Conservation (phyloP, 2,888 invertebrate genomes). For the Belgica antarctica region DNA sequence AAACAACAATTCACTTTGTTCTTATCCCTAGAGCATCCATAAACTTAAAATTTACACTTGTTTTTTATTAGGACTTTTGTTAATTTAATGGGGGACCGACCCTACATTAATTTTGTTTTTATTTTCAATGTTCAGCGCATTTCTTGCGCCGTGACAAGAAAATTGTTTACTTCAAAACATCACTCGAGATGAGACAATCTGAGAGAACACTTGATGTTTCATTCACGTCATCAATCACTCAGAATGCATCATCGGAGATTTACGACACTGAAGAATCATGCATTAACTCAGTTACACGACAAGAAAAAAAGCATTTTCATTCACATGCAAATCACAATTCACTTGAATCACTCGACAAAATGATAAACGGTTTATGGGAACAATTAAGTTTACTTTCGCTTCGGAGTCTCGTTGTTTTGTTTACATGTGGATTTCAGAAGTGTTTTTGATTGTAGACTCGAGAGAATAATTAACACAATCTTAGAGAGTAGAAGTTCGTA, state of each 20-base stretch:
- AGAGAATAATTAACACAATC: too few species aligned
- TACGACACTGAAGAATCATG: conserved; percentile 3
- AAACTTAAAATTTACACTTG: too few species aligned
- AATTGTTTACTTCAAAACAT: background rate
- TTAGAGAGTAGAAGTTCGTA: too few species aligned
- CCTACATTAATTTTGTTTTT: too few species aligned
- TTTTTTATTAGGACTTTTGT: too few species aligned
- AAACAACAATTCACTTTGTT: too few species aligned
- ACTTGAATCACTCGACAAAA: background rate
- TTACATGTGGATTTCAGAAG: too few species aligned
- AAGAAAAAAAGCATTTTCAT: background rate
- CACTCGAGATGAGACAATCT: conserved; percentile 4
- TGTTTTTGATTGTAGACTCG: too few species aligned
- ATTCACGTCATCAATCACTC: conserved; percentile 39
- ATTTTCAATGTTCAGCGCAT: background rate
- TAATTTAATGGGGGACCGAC: too few species aligned
- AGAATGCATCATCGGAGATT: conserved; percentile 11
- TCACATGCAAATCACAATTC: conserved; percentile 3
- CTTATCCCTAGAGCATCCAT: too few species aligned
- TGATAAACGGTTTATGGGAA: conserved; percentile 9
- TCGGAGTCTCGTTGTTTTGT: too few species aligned
- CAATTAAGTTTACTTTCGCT: too few species aligned
- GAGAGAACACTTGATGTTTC: conserved; percentile 23
- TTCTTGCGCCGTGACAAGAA: background rate
- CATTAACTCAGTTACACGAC: background rate